Evolutionary conservation across 1,140 invertebrate genomes (phyloP), one percentile per base, ranked within the genome.

Genomic region (Brachionus koreanus): DNA sequence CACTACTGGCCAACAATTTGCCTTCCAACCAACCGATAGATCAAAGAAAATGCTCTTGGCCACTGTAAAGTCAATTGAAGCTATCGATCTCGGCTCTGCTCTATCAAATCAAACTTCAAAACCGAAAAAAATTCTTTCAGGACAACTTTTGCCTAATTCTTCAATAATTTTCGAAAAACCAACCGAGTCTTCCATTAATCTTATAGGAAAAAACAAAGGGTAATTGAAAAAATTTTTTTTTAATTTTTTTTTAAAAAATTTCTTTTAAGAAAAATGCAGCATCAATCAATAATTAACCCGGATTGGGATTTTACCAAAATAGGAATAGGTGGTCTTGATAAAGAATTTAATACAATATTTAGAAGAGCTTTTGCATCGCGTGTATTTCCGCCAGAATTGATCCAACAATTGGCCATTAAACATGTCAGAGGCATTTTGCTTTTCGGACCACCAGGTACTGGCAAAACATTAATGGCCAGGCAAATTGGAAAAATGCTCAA

Each of bases 401-500:
- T 98, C 9, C 94, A 98, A 86, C 95, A 98, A 88, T 90, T 99
- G 84, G 92, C 94, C 35, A 95, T 95, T 88, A 98, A 98, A 87
- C 97, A 99, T 89, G 97, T 99, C 0, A 95, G 97, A 88, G 91
- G 91, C 69, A 98, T 99, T 85, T 89, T 99, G 13, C 88, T 99
- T 0, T 99, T 91, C 89, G 98, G 98, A 0, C 96, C 97, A 5
- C 96, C 97, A 43, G 97, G 98, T 85, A 99, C 97, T 35, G 98
- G 98, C 85, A 99, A 99, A 89, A 99, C 98, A 0, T 88, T 99
- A 83, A 98, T 99, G 95, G 98, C 98, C 10, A 79, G 96, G n/a
- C 96, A 98, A 89, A 99, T 99, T 84, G 97, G 97, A 1, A 95
- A 95, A 84, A 99, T 99, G 98, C 90, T 99, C 82, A 99, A 99